These are phyloP conservation scores for Pterobdella sp. DNA, from an alignment of 2,888 invertebrate species.

Conservation along the genomic window DNA sequence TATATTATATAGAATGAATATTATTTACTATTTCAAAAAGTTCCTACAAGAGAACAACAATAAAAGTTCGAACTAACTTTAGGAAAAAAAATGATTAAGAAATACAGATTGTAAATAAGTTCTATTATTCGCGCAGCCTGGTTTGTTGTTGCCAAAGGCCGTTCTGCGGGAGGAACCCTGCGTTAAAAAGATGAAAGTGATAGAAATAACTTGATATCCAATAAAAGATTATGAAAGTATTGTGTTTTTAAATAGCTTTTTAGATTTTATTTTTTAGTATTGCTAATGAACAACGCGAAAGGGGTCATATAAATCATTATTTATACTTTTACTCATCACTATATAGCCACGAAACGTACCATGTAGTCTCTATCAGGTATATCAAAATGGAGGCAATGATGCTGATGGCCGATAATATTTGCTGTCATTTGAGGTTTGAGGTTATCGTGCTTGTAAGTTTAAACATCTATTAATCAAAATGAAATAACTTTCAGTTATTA, in stretches of 20 bases:
- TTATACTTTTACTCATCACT: background rate
- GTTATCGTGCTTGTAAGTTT: background rate
- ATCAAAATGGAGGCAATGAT: background rate
- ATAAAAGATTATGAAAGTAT: no score
- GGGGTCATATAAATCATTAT: background rate
- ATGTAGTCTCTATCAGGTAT: slow-evolving; percentile 25
- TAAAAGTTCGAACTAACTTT: background rate
- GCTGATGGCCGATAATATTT: background rate
- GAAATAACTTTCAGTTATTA: background rate
- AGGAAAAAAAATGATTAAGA: slow-evolving; percentile 17
- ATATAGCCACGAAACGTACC: background rate
- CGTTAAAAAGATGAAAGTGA: background rate
- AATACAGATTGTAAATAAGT: slow-evolving; percentile 21
- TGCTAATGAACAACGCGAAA: background rate
- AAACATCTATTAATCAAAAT: background rate
- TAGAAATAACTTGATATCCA: no score
- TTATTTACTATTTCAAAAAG: background rate
- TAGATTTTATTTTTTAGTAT: background rate
- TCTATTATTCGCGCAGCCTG: background rate
- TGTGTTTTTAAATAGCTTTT: background rate
- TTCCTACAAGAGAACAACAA: background rate
- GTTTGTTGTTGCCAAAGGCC: background rate
- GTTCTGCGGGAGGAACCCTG: background rate
- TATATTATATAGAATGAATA: no score
- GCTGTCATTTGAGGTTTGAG: background rate